A percentile compares a stretch with the other conserved stretches of the same genome.
Conservation (phyloP, 2,888 invertebrate genomes). For the Sarcophaga carnaria region DNA sequence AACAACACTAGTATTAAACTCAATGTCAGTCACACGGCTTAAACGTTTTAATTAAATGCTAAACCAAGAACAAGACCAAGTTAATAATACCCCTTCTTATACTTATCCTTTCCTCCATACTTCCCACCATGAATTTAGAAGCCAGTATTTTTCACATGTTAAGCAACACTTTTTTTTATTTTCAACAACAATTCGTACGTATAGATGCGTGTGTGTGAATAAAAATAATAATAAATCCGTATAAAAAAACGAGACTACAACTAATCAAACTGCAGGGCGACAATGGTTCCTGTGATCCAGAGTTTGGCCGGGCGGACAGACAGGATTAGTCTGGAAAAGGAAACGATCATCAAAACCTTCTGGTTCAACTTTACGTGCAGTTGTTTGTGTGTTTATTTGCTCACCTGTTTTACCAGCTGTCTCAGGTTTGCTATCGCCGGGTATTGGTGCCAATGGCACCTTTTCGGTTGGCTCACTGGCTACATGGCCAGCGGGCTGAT, state of each 20-base stretch:
- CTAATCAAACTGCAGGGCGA: slow-evolving; percentile 48
- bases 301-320: slow-evolving; percentile 70
- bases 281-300: slow-evolving; percentile 69
- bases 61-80: too few relatives aligned
- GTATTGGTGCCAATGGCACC: slow-evolving; percentile 75
- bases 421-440: slow-evolving; percentile 52
- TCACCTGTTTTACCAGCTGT: slow-evolving; percentile 68
- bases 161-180: too few relatives aligned
- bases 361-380: slow-evolving; percentile 54
- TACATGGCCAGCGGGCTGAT: slow-evolving; percentile 13
- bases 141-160: too few relatives aligned
- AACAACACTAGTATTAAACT: neutral
- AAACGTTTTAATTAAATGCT: too few relatives aligned
- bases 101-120: too few relatives aligned
- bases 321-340: slow-evolving; percentile 72
- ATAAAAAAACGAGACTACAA: neutral
- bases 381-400: slow-evolving; percentile 40
- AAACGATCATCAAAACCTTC: slow-evolving; percentile 73
- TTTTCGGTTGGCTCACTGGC: slow-evolving; percentile 75
- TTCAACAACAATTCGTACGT: too few relatives aligned
- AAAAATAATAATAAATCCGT: neutral
- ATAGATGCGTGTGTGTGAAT: neutral
- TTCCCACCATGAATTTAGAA: too few relatives aligned
- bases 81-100: too few relatives aligned
- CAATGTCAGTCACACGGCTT: slow-evolving; percentile 35